Evolutionary conservation across 2,888 invertebrate genomes (phyloP).

Genomic region (Brachypalpus laphriformis): DNA sequence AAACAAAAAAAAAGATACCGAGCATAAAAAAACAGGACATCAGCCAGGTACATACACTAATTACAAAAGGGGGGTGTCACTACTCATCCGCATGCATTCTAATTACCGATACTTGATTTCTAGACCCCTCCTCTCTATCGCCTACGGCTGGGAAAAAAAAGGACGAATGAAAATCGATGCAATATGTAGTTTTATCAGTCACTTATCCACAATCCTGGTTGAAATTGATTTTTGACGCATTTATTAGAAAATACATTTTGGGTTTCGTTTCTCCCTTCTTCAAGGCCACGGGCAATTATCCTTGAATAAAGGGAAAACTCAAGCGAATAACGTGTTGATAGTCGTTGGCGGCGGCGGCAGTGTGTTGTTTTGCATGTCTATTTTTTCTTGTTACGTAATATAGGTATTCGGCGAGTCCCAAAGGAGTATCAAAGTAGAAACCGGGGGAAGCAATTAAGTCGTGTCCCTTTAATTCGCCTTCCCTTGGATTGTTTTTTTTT

Average conservation of each 20-base stretch:
- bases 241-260: neutral
- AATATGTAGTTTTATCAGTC: neutral
- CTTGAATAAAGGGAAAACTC: conserved; percentile 32
- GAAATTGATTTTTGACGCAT: conserved; percentile 23
- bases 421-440: conserved; percentile 40
- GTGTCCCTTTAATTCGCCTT: conserved; percentile 43
- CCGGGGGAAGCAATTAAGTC: conserved; percentile 66
- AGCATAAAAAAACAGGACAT: conserved; percentile 52
- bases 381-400: conserved; percentile 44
- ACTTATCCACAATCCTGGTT: neutral
- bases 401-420: conserved; percentile 8
- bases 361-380: conserved; percentile 23
- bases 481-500: neutral
- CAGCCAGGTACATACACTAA: conserved; percentile 53
- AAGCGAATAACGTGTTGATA: conserved; percentile 64
- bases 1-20: conserved; percentile 25
- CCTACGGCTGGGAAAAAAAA: conserved; percentile 15
- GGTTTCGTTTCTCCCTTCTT: neutral
- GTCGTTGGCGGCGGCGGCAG: conserved; percentile 9
- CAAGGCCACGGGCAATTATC: conserved; percentile 52
- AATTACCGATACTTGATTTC: conserved; percentile 52
- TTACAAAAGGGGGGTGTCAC: conserved; percentile 36
- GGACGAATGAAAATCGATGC: conserved; percentile 52
- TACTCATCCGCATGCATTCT: conserved; percentile 32
- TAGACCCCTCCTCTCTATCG: conserved; percentile 51